Base-by-base conservation (phyloP, 2,797 vertebrate genomes). In the Rhyacichthys aspro region DNA sequence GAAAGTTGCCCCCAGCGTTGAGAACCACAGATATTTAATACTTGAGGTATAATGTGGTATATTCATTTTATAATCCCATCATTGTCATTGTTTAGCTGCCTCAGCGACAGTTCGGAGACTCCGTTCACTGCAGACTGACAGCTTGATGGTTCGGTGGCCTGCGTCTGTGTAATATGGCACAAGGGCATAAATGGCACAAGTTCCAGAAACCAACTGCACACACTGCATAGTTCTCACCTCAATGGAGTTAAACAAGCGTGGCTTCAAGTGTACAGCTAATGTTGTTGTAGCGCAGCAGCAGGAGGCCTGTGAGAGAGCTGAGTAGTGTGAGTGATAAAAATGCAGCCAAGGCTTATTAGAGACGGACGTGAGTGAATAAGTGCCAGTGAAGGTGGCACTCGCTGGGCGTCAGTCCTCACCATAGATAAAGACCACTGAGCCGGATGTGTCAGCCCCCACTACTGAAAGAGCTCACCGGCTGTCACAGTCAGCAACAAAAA, bases 401-500 rank as follows among this genome's bases (percentile, higher is more conserved):
- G 70, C 36, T 59, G 73, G 61, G 71, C 72, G 79, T 82, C 78
- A 74, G 45, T 76, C 15, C 70, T 63, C 63, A 48, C 62, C 37
- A 15, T 16, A 67, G 74, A 79, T 78, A 81, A 78, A 81, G 74
- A 84, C 63, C 79, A 59, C 59, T 69, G 78, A 76, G 72, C 61
- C 15, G 54, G 47, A 80, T 67, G 69, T 76, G 82, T 76, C 81
- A 78, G 59, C 43, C 64, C 52, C 48, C 44, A 55, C n/a, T n/a
- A n/a, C n/a, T n/a, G n/a, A 62, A 62, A 56, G n/a, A n/a, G n/a
- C n/a, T n/a, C 79, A 59, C 59, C 67, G 78, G n/a, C 55, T 57
- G 60, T 48, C 75, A 68, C 70, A 65, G 60, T 61, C 72, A 77
- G 80, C 81, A 85, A 82, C 76, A 82, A 85, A 61, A 49, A 34